A percentile compares a stretch with the other conserved stretches of the same genome.
phyloP scores from a whole-genome alignment of 2,888 invertebrate species.

The Xanthorhoe spadicearia region DNA sequence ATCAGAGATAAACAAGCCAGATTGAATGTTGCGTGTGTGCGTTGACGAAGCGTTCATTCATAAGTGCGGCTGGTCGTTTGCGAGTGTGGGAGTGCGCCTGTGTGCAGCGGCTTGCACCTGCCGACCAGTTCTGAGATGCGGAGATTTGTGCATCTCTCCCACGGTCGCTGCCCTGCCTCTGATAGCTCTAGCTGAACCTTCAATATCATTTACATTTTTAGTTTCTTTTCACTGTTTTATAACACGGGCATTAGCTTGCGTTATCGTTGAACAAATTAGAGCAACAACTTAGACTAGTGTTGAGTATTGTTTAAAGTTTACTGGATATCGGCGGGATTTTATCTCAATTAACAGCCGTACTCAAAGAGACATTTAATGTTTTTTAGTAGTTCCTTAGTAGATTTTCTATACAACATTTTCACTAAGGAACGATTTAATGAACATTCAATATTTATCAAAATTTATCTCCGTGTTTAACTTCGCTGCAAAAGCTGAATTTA shows the following conservation, averaged over 20 bases:
- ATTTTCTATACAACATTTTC: too few relatives aligned
- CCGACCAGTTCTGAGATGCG: slow-evolving; percentile 85
- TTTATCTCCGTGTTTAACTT: slow-evolving; percentile 7
- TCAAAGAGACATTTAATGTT: too few relatives aligned
- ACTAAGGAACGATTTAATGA: too few relatives aligned
- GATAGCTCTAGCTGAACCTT: slow-evolving; percentile 76
- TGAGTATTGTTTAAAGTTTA: neutral
- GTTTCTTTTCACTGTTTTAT: slow-evolving; percentile 52
- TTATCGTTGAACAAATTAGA: slow-evolving; percentile 17
- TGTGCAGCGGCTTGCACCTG: slow-evolving; percentile 74
- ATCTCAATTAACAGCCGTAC: too few relatives aligned
- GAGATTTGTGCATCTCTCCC: slow-evolving; percentile 84
- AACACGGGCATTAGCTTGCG: slow-evolving; percentile 35
- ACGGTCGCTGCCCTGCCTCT: slow-evolving; percentile 81
- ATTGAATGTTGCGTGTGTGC: slow-evolving; percentile 61
- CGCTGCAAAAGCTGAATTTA: slow-evolving; percentile 12
- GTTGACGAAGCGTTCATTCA: slow-evolving; percentile 74
- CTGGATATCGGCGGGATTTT: neutral
- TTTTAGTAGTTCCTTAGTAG: too few relatives aligned
- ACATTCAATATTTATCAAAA: slow-evolving; percentile 3
- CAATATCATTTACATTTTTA: slow-evolving; percentile 77
- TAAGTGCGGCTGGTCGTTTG: slow-evolving; percentile 72
- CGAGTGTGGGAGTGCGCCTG: slow-evolving; percentile 54
- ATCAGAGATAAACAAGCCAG: slow-evolving; percentile 82
- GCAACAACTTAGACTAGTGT: neutral